These are phyloP conservation scores for Barypeithes pellucidus DNA, from an alignment of 2,888 invertebrate species.

Conservation along the genomic window DNA sequence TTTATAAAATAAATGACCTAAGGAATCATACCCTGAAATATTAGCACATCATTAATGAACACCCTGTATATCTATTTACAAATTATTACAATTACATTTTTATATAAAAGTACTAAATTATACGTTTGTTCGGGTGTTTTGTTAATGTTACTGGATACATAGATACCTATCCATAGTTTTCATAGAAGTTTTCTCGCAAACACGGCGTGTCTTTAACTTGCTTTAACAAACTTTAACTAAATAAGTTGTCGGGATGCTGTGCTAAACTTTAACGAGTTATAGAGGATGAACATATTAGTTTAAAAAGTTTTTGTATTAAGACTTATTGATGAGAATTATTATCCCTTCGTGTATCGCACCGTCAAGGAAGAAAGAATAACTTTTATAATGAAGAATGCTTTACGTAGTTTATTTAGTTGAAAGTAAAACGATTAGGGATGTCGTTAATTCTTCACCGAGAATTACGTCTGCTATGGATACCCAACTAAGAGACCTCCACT, in stretches of 20 bases:
- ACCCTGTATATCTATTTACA: too few relatives aligned
- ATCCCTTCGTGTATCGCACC: not conserved
- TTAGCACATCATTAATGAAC: too few relatives aligned
- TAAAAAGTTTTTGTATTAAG: conserved; percentile 9
- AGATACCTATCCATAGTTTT: not conserved
- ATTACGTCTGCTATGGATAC: too few relatives aligned
- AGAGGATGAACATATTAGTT: conserved; percentile 2
- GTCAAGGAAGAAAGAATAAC: not conserved
- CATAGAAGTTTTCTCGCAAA: not conserved
- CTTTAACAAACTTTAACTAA: conserved; percentile 7
- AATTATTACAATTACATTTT: too few relatives aligned
- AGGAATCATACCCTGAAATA: too few relatives aligned
- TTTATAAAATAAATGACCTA: too few relatives aligned
- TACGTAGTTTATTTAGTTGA: not conserved
- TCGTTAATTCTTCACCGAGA: not conserved
- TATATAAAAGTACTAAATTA: too few relatives aligned
- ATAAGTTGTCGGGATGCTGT: conserved; percentile 12
- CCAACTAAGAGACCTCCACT: too few relatives aligned
- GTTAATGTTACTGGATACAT: too few relatives aligned
- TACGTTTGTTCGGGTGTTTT: too few relatives aligned
- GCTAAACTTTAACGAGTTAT: conserved; percentile 22
- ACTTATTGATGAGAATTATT: conserved; percentile 16
- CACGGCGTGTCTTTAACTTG: not conserved
- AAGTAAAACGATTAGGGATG: not conserved
- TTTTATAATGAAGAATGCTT: not conserved